Conservation (phyloP, 1,140 invertebrate species). For the Arion vulgaris region DNA sequence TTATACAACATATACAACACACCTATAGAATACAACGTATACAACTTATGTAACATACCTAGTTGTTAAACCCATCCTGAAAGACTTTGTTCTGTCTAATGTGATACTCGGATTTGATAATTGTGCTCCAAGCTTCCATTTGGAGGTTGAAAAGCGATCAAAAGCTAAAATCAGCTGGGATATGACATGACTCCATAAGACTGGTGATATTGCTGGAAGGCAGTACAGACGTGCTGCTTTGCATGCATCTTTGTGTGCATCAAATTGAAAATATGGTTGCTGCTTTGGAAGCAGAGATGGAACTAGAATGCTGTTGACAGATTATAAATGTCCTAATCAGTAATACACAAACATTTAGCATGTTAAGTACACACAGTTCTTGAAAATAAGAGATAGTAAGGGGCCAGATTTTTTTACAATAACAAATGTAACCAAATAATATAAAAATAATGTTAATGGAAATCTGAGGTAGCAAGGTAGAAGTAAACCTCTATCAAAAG, state of each 20-base stretch:
- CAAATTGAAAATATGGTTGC: slow-evolving; percentile 11
- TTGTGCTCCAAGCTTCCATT: slow-evolving; percentile 21
- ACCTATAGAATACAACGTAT: too few relatives aligned
- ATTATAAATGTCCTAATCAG: too few relatives aligned
- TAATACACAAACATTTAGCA: too few relatives aligned
- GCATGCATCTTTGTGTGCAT: not conserved
- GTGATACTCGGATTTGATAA: not conserved
- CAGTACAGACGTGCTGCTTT: slow-evolving; percentile 17
- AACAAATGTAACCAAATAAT: too few relatives aligned
- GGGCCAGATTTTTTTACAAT: too few relatives aligned
- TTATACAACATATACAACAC: too few relatives aligned
- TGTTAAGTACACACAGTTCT: too few relatives aligned
- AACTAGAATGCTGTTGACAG: slow-evolving; percentile 17
- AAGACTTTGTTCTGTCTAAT: slow-evolving; percentile 16
- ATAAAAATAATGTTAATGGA: too few relatives aligned
- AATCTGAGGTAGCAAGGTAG: too few relatives aligned
- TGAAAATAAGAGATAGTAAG: too few relatives aligned
- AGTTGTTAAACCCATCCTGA: slow-evolving; percentile 2
- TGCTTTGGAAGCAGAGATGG: slow-evolving; percentile 19
- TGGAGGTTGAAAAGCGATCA: slow-evolving; percentile 22
- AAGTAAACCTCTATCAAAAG: too few relatives aligned
- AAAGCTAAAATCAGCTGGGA: slow-evolving; percentile 29
- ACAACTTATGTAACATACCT: slow-evolving; percentile 11
- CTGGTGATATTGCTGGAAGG: slow-evolving; percentile 10
- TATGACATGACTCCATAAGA: slow-evolving; percentile 35